Evolutionary conservation across 2,797 vertebrate genomes (phyloP).

Genomic region (Characodon lateralis): DNA sequence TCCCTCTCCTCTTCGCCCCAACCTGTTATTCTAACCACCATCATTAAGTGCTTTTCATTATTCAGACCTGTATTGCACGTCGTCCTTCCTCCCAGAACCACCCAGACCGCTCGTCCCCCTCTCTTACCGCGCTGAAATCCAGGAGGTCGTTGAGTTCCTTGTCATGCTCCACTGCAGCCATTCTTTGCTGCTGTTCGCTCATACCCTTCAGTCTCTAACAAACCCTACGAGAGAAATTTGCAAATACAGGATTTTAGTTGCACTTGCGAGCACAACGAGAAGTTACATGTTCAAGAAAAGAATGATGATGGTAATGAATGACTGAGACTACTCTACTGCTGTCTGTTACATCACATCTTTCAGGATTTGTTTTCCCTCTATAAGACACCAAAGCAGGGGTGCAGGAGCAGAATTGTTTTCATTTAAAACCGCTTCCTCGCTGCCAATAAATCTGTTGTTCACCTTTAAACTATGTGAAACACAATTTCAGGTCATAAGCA

Average conservation of each 20-base stretch:
- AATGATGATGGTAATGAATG: slow-evolving; percentile 59
- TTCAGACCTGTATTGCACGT: slow-evolving; percentile 53
- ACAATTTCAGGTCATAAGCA: slow-evolving; percentile 18
- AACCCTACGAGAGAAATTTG: slow-evolving; percentile 84
- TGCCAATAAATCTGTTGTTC: not conserved
- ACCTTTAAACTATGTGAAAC: slow-evolving; percentile 11
- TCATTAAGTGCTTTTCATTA: slow-evolving; percentile 26
- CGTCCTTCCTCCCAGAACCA: slow-evolving; percentile 66
- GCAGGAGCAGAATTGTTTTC: slow-evolving; percentile 18
- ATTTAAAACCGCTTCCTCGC: slow-evolving; percentile 21
- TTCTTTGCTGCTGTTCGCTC: slow-evolving; percentile 92
- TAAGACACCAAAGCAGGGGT: slow-evolving; percentile 25
- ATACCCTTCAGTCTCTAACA: slow-evolving; percentile 87
- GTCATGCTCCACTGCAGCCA: slow-evolving; percentile 98
- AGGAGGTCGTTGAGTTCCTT: slow-evolving; percentile 99
- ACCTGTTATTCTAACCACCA: slow-evolving; percentile 46
- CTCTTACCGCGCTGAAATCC: slow-evolving; percentile 99
- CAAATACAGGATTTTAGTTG: slow-evolving; percentile 79
- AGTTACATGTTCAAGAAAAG: slow-evolving; percentile 59
- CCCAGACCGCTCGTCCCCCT: slow-evolving; percentile 68
- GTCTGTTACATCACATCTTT: slow-evolving; percentile 40
- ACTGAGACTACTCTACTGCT: slow-evolving; percentile 53
- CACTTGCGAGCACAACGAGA: slow-evolving; percentile 73
- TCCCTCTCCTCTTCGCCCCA: slow-evolving; percentile 17
- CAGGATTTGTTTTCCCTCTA: slow-evolving; percentile 19